Conservation (phyloP, 1,140 invertebrate genomes). For the Drosophila bocki region DNA sequence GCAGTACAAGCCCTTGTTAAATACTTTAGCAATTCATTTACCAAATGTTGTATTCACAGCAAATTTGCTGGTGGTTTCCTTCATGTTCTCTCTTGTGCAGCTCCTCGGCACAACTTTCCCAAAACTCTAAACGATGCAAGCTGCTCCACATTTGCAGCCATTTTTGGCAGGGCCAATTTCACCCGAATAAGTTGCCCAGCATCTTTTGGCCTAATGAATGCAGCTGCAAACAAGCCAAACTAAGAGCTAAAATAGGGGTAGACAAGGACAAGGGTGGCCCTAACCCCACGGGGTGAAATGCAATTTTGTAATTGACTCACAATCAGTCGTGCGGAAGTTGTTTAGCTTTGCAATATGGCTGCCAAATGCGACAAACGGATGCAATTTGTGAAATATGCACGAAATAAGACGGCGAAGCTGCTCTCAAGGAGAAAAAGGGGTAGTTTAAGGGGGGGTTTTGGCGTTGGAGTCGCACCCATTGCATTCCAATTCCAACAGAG, state of each 20-base stretch:
- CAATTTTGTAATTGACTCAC: conserved; percentile 66
- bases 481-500: conserved; percentile 30
- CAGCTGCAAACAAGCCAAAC: conserved; percentile 19
- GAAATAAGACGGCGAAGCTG: conserved; percentile 48
- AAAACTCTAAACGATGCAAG: conserved; percentile 8
- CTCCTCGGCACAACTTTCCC: conserved; percentile 6
- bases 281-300: conserved; percentile 31
- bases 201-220: conserved; percentile 49
- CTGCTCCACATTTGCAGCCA: conserved; percentile 10
- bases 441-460: not conserved
- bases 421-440: conserved; percentile 3
- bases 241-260: conserved; percentile 1
- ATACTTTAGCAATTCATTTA: not conserved
- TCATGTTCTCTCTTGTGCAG: not conserved
- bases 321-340: conserved; percentile 62
- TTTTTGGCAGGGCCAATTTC: conserved; percentile 26
- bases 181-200: conserved; percentile 7
- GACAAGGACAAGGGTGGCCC: not conserved
- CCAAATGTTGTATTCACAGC: not conserved
- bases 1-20: not conserved
- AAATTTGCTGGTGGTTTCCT: not conserved
- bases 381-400: conserved; percentile 64
- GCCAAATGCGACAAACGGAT: conserved; percentile 65
- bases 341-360: conserved; percentile 60
- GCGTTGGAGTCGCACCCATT: conserved; percentile 7